Evolutionary conservation across 1,140 invertebrate species (phyloP).

Genomic region (Neodiprion pinetum): DNA sequence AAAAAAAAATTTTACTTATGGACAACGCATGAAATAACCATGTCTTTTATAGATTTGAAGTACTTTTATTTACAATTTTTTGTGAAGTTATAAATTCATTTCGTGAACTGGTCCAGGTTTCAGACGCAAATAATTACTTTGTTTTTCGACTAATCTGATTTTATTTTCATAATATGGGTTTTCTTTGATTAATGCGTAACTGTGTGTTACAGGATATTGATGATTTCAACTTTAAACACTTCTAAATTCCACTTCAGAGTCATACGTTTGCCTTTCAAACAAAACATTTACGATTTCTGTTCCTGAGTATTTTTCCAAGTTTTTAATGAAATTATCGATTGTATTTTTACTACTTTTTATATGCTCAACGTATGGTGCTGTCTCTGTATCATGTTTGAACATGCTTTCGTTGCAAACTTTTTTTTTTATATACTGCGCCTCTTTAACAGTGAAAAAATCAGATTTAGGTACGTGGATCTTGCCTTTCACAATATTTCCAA

Average conservation of each 20-base stretch:
- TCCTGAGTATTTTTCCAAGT: background rate
- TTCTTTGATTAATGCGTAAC: too few relatives aligned
- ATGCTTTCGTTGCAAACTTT: background rate
- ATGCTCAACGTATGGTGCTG: background rate
- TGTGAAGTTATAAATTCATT: too few relatives aligned
- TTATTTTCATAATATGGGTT: too few relatives aligned
- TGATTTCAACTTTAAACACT: background rate
- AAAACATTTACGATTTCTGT: background rate
- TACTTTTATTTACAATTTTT: too few relatives aligned
- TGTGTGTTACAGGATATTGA: too few relatives aligned
- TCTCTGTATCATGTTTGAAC: background rate
- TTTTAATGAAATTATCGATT: background rate
- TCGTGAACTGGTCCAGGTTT: too few relatives aligned
- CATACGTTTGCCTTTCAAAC: background rate
- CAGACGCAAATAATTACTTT: too few relatives aligned
- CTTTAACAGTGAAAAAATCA: conserved; percentile 3
- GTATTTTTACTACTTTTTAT: conserved; percentile 1
- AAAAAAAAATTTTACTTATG: too few relatives aligned
- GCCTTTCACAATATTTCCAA: conserved; percentile 4
- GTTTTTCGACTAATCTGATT: too few relatives aligned
- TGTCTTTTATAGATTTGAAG: too few relatives aligned
- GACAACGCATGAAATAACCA: too few relatives aligned
- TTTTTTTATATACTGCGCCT: background rate
- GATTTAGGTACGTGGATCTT: background rate
- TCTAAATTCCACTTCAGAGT: background rate